These are phyloP conservation scores for Macrotus californicus DNA, from an alignment of 2,113 vertebrate genomes.

Conservation along the genomic window DNA sequence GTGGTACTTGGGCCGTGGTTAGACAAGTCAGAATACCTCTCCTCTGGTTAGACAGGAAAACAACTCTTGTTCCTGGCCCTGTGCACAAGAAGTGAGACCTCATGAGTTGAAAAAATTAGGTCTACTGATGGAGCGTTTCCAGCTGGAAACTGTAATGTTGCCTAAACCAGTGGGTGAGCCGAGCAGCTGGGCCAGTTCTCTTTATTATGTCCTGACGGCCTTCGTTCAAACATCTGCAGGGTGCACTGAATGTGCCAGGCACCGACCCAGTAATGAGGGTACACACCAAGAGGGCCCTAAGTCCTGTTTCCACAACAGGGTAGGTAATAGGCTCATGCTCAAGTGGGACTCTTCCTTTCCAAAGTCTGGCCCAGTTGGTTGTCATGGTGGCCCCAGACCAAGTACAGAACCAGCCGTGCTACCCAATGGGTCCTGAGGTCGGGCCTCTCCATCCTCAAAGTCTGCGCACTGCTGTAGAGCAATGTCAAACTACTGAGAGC, in stretches of 20 bases:
- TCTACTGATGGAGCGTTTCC: not conserved
- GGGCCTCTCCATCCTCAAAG: not conserved
- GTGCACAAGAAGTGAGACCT: not conserved
- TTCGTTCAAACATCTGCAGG: not conserved
- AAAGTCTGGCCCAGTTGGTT: not conserved
- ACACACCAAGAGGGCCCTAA: not conserved
- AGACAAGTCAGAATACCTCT: not conserved
- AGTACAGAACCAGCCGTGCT: not conserved
- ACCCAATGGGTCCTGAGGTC: not conserved
- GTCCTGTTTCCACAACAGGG: not conserved
- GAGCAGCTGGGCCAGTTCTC: not conserved
- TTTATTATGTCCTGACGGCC: not conserved
- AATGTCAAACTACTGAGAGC: not conserved
- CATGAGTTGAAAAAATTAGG: not conserved
- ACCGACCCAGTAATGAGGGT: not conserved
- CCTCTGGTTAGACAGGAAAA: conserved; percentile 5
- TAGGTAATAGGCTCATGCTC: not conserved
- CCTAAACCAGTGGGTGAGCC: not conserved
- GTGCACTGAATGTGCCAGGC: not conserved
- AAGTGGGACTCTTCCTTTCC: not conserved
- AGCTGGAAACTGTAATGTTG: not conserved
- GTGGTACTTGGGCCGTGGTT: not conserved
- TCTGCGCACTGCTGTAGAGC: not conserved
- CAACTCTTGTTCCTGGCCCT: not conserved
- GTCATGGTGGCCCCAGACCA: not conserved